phyloP scores from a whole-genome alignment of 2,888 invertebrate species.

The Pachliopta kotzebuea region DNA sequence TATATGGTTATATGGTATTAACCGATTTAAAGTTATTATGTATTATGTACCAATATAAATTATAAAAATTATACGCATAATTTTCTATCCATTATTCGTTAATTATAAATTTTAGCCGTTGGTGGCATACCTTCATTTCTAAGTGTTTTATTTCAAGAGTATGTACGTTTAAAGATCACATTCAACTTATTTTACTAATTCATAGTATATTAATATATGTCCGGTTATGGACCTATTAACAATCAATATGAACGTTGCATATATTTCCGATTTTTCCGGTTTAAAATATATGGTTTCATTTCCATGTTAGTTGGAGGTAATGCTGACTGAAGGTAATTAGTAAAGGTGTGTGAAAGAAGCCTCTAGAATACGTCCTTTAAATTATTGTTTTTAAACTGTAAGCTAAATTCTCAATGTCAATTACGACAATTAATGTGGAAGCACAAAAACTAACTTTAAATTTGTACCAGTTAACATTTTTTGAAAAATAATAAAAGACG shows the following conservation, averaged over 20 bases:
- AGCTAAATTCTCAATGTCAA: background rate
- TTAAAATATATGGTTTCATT: slow-evolving; percentile 21
- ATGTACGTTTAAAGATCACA: too few species aligned
- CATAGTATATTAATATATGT: too few species aligned
- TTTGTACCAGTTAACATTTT: too few species aligned
- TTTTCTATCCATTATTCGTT: too few species aligned
- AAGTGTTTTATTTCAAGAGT: too few species aligned
- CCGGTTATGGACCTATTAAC: background rate
- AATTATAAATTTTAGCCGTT: too few species aligned
- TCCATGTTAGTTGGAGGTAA: slow-evolving; percentile 11
- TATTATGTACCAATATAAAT: too few species aligned
- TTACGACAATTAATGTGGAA: background rate
- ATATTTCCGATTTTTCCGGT: slow-evolving; percentile 16
- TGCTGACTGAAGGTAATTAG: slow-evolving; percentile 2
- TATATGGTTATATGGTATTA: too few species aligned
- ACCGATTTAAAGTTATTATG: too few species aligned
- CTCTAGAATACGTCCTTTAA: slow-evolving; percentile 1
- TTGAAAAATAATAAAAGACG: background rate
- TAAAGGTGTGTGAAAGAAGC: slow-evolving; percentile 4
- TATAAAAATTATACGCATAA: too few species aligned
- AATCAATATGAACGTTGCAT: slow-evolving; percentile 5
- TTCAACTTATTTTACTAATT: too few species aligned
- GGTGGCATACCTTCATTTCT: too few species aligned
- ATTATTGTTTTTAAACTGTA: background rate
- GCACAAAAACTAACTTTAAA: background rate